Evolutionary conservation across 2,113 vertebrate genomes (phyloP), one percentile per base, ranked within the genome.

Genomic region (Notothenia rossii): DNA sequence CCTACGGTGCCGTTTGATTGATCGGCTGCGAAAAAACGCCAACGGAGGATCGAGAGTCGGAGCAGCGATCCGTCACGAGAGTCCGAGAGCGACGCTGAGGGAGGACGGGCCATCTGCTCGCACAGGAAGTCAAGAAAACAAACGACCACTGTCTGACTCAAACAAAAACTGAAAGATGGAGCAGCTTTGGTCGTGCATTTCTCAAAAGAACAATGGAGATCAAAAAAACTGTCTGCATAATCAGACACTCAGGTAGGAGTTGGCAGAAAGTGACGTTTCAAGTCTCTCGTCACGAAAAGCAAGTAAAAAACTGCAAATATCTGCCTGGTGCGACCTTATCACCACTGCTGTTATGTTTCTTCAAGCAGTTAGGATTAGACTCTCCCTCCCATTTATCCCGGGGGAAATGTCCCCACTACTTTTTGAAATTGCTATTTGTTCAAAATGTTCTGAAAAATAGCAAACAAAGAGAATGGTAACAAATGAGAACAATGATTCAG

Each of bases 11-110:
- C 0, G 43, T 82, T 72, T 89, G 90, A 92, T 77, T 85, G 88
- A 92, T 85, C 70, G 69, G 45, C 74, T 18, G 33, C 11, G 29
- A 78, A 77, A 64, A 77, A 64, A 81, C 72, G 72, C 70, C 43
- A 6, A 81, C 63, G 4, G 3, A 73, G 63, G 53, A 80, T 70
- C 25, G 79, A 74, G 78, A 87, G 79, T 75, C 72, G 49, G 53
- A 69, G 22, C 62, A 84, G 78, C 55, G 53, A 82, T 92, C 80
- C 71, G 72, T 93, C 92, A 90, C 33, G 48, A 36, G 22, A 64
- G 66, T 76, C 55, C 6, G 14, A 81, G 80, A 77, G 77, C 10
- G 25, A 53, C 29, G 82, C 79, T 33, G 55, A 10, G 0, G 75
- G 73, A 53, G n/a, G 80, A 75, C 0, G 5, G 81, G 58, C 56